Evolutionary conservation across 2,797 vertebrate genomes (phyloP), one percentile per base, ranked within the genome.

Genomic region (Poeciliopsis gracilis): DNA sequence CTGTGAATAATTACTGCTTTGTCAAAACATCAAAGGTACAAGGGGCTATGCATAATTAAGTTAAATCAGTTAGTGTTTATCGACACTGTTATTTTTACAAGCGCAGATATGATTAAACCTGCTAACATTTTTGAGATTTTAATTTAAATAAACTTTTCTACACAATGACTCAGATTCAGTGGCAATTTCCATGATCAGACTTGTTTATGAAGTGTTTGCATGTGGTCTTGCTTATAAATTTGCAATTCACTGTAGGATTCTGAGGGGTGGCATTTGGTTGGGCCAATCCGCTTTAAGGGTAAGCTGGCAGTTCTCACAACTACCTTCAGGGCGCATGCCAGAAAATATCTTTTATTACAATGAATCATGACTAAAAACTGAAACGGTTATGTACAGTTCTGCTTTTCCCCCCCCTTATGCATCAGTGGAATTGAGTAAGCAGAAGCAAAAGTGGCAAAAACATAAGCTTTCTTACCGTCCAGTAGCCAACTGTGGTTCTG

Each of bases 401-500:
- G 43, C 11, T 53, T 55, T 20, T n/a, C 33, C 33, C 36, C 28
- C 47, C 18, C 13, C 28, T 20, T 16, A 23, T 25, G 8, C n/a
- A 53, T 20, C 12, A 33, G 20, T 7, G 43, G 3, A 72, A 63
- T 61, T 70, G 9, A 13, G 30, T 1, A 74, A 57, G 57, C 18
- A 5, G 33, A 38, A 73, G 28, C 23, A 55, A 69, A 28, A 71
- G 20, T 28, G 73, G 38, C 18, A 53, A 41, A 81, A 76, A 45
- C 12, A n/a, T 1, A 5, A 13, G 16, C 71, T 18, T 59, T 76
- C 95, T 95, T 95, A 98, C 98, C 98, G 0, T 98, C 97, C 0
- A 99, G 92, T 16, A 99, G 90, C 97, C 97, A 99, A 93, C 95
- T 98, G 89, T 98, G 94, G 23, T 82, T 78, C 0, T 81, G 95